phyloP scores from a whole-genome alignment of 2,113 vertebrate species.

The Bubo bubo region DNA sequence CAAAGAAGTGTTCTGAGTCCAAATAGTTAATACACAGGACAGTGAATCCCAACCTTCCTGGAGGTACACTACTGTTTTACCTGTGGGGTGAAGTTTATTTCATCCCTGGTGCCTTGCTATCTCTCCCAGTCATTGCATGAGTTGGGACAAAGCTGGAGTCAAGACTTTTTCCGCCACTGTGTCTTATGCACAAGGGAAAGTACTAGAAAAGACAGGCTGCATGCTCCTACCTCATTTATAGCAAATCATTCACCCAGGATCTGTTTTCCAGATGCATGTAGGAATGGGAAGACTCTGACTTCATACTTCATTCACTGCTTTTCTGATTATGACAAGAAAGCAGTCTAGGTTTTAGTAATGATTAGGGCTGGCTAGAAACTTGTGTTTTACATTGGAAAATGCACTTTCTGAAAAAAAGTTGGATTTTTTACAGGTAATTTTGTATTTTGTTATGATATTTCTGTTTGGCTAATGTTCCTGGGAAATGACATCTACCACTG shows the following conservation, averaged over 20 bases:
- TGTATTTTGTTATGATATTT: background rate
- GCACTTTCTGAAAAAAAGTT: background rate
- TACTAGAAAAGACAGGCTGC: background rate
- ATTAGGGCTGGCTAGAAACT: background rate
- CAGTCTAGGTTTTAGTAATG: background rate
- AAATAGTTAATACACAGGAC: background rate
- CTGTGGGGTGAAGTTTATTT: background rate
- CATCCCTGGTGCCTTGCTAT: background rate
- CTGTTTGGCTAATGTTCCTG: background rate
- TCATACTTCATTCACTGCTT: background rate
- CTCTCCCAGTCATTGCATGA: background rate
- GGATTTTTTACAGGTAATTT: background rate
- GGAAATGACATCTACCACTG: background rate
- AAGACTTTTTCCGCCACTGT: background rate
- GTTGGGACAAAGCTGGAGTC: background rate
- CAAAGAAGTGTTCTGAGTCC: background rate
- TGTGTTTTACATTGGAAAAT: background rate
- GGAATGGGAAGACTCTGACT: background rate
- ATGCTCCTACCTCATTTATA: accelerated
- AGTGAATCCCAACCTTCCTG: background rate
- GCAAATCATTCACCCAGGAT: background rate
- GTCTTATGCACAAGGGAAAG: background rate
- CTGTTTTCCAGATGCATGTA: background rate
- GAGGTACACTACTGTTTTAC: background rate
- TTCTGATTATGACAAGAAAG: background rate